Evolutionary conservation across 2,888 invertebrate genomes (phyloP), one percentile per base, ranked within the genome.

Genomic region (Eristalinus sepulchralis): DNA sequence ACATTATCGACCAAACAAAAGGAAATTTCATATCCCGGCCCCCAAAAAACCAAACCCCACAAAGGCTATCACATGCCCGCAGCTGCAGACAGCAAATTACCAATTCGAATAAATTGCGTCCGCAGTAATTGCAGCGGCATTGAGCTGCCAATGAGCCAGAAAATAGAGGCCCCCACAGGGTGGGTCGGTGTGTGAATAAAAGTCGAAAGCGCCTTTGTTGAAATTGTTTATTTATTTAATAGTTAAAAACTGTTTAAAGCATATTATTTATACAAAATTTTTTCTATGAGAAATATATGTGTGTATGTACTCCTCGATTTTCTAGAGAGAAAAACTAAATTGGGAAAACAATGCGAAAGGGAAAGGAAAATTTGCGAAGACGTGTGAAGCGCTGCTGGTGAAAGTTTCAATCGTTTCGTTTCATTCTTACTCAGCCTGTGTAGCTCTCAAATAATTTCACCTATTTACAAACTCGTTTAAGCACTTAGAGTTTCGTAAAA

Each of bases 221-320:
- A 63, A 72, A 72, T 80, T 55, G 66, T 27, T 67, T 72, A 72
- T 80, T 73, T 80, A 80, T 73, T 80, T 59, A 55, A 53, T 80
- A 59, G 66, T 72, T 68, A 66, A 72, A 72, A 80, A 80, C 64
- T 33, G 72, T 72, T 66, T 17, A 80, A 80, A 80, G 79, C 72
- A 80, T 72, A 68, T 53, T 72, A 59, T 31, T 59, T 71, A 78
- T 68, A 71, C 31, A 62, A 36, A 64, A 60, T 31, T 34, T 31
- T 34, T 78, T 47, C 47, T 47, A 47, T 47, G 47, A 47, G 47
- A 47, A 47, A 47, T 47, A 47, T 47, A n/a, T 47, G 17, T 17
- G 6, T 47, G 17, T 47, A n/a, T 47, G 17, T 47, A 47, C 47
- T 47, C 47, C 47, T 47, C 47, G 17, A 47, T 47, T 57, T 57